Conservation (phyloP, 23 tunicate genomes). For the Pegea sp. region DNA sequence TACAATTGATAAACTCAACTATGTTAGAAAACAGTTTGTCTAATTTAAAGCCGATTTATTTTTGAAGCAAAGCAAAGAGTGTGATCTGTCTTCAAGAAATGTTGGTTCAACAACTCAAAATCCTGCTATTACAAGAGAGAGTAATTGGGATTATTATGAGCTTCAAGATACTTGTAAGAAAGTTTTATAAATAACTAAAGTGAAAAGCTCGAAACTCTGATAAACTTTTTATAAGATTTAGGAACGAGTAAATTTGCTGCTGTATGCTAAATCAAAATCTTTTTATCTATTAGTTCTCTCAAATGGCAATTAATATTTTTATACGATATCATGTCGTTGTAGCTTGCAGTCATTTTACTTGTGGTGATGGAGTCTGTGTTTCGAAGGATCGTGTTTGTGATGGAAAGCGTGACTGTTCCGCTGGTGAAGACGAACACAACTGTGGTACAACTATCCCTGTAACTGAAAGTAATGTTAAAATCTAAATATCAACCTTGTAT, state of each 20-base stretch:
- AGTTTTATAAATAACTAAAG: too few relatives aligned
- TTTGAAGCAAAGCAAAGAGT: background rate
- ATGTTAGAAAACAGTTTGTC: background rate
- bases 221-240: too few relatives aligned
- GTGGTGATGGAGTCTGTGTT: slow-evolving; percentile 21
- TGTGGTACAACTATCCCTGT: slow-evolving; percentile 15
- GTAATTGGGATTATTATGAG: background rate
- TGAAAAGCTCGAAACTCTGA: too few relatives aligned
- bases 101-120: background rate
- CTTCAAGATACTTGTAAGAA: background rate
- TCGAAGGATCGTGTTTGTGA: slow-evolving; percentile 22
- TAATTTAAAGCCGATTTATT: background rate
- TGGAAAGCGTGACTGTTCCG: slow-evolving; percentile 19
- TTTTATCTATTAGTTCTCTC: background rate
- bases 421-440: slow-evolving; percentile 43
- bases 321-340: background rate
- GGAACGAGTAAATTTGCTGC: too few relatives aligned
- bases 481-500: too few relatives aligned
- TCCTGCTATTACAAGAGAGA: background rate
- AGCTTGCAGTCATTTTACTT: slow-evolving; percentile 12
- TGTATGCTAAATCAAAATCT: too few relatives aligned
- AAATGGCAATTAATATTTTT: background rate
- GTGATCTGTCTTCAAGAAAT: background rate
- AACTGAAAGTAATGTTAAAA: background rate
- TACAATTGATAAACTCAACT: background rate